Percentiles rank a stretch among this genome's conserved stretches.
Evolutionary conservation across 1,140 invertebrate genomes (phyloP).

Genomic region (Drosophila guanche): DNA sequence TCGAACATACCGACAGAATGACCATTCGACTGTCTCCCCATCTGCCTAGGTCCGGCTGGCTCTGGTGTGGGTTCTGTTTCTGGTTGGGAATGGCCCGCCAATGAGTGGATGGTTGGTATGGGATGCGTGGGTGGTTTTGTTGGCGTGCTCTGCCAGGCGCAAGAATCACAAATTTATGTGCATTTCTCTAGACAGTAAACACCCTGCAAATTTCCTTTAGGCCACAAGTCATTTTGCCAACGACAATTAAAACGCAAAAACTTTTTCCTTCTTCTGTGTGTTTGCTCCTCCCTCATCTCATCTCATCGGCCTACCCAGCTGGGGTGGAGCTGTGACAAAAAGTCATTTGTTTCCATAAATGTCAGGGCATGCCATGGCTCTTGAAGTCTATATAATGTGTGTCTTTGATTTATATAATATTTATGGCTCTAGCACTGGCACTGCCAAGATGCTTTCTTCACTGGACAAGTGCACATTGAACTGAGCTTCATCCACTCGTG

Average conservation of each 20-base stretch:
- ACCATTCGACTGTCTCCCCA: conserved; percentile 27
- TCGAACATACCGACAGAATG: conserved; percentile 21
- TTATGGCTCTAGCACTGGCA: conserved; percentile 33
- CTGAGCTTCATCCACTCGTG: not conserved
- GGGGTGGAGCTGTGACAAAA: conserved; percentile 53
- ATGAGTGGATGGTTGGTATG: conserved; percentile 10
- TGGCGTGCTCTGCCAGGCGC: conserved; percentile 20
- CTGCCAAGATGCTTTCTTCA: conserved; percentile 37
- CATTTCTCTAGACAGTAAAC: conserved; percentile 63
- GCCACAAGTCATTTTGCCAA: conserved; percentile 61
- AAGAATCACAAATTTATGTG: conserved; percentile 63
- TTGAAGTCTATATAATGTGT: conserved; percentile 68
- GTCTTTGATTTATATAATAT: conserved; percentile 71
- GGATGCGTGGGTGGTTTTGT: conserved; percentile 37
- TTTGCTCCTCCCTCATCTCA: conserved; percentile 8
- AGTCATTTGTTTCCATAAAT: conserved; percentile 75
- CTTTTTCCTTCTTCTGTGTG: conserved; percentile 25
- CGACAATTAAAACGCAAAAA: conserved; percentile 70
- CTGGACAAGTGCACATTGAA: conserved; percentile 33
- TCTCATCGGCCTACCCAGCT: not conserved
- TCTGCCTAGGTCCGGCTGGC: conserved; percentile 25
- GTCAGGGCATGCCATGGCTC: conserved; percentile 58
- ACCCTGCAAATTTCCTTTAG: conserved; percentile 48
- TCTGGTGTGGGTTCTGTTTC: conserved; percentile 22
- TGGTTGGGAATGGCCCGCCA: not conserved